phyloP scores from a whole-genome alignment of 1,140 invertebrate species.

The Stegodyphus dumicola region DNA sequence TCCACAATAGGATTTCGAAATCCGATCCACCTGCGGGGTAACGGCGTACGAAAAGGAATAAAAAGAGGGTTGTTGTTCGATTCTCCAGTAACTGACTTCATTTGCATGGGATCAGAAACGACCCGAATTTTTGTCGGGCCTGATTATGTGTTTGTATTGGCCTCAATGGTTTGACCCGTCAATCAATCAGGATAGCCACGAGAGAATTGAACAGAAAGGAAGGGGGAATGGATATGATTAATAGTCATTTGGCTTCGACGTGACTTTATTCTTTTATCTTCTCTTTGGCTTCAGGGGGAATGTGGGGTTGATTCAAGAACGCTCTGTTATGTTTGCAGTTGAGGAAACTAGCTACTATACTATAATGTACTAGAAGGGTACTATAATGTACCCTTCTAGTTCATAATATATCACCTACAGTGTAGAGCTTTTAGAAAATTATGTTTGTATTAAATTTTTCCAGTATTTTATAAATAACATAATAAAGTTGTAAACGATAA shows the following conservation, averaged over 20 bases:
- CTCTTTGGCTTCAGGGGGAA: too few species aligned
- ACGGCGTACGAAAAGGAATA: constrained; percentile 34
- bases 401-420: too few species aligned
- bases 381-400: too few species aligned
- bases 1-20: constrained; percentile 26
- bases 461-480: too few species aligned
- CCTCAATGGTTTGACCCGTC: constrained; percentile 45
- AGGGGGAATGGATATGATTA: constrained; percentile 1
- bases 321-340: too few species aligned
- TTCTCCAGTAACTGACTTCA: constrained; percentile 28
- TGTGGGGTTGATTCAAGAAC: too few species aligned
- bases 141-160: constrained; percentile 50
- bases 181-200: constrained; percentile 4
- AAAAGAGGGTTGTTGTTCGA: constrained; percentile 31
- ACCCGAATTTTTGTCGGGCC: constrained; percentile 27
- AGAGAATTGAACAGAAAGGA: background rate
- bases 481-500: too few species aligned
- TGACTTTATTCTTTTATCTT: background rate
- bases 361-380: too few species aligned
- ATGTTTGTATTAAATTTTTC: too few species aligned
- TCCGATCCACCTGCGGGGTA: background rate
- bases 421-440: too few species aligned
- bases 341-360: too few species aligned
- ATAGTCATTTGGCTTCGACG: constrained; percentile 3
- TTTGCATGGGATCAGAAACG: constrained; percentile 30